phyloP scores from a whole-genome alignment of 2,797 vertebrate genomes.

The Phaenicophaeus curvirostris region DNA sequence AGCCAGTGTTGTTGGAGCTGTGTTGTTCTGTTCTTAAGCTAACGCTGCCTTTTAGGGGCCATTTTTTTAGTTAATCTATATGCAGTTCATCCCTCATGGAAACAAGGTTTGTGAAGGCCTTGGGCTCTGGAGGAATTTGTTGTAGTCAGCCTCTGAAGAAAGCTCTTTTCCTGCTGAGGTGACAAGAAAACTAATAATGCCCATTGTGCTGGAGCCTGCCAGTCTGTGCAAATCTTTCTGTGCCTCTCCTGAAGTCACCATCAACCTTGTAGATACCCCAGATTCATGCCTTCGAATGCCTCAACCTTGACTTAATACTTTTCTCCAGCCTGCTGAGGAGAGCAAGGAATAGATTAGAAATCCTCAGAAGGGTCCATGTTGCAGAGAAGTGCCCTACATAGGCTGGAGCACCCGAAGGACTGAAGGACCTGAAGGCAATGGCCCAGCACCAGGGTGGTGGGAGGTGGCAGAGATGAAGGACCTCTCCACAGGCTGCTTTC shows the following conservation, averaged over 20 bases:
- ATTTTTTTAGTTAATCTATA: background rate
- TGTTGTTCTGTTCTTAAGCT: fast-evolving
- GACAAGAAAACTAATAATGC: background rate
- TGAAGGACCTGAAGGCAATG: too few species aligned
- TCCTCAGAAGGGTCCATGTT: background rate
- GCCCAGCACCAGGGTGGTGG: too few species aligned
- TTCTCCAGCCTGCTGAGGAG: background rate
- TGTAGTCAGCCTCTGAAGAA: background rate
- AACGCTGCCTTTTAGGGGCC: background rate
- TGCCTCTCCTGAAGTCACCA: background rate
- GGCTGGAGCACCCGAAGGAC: background rate
- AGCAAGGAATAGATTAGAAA: background rate
- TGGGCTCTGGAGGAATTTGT: background rate
- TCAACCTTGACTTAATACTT: background rate
- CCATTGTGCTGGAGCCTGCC: background rate
- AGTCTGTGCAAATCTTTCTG: background rate
- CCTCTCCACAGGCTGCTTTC: background rate
- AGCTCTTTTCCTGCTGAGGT: background rate
- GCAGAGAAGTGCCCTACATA: fast-evolving
- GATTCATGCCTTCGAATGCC: background rate
- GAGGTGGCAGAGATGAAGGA: background rate
- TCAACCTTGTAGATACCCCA: background rate
- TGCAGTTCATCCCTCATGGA: background rate
- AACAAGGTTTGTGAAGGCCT: background rate
- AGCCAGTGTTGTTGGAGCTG: background rate